These are phyloP conservation scores for Xenopus petersii DNA, from an alignment of 2,797 vertebrate species.

Conservation along the genomic window DNA sequence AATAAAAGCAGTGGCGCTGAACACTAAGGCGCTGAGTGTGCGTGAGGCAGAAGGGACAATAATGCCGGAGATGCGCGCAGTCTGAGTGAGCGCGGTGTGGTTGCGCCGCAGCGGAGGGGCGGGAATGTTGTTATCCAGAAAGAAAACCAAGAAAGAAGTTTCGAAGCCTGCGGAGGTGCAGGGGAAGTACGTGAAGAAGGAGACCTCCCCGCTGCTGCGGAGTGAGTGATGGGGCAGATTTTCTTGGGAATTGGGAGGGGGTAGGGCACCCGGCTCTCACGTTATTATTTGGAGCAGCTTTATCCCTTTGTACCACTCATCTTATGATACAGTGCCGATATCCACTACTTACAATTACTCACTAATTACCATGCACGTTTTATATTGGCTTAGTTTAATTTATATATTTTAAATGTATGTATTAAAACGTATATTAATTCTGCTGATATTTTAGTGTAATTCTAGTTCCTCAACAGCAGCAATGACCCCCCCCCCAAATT, in stretches of 20 bases:
- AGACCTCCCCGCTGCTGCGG: slow-evolving; percentile 90
- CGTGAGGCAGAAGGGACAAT: background rate
- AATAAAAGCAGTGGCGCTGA: no score
- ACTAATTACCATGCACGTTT: no score
- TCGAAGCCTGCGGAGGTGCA: slow-evolving; percentile 94
- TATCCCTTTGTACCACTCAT: no score
- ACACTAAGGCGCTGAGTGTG: background rate
- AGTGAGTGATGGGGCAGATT: slow-evolving; percentile 66
- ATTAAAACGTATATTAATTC: no score
- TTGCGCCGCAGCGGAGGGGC: slow-evolving; percentile 44
- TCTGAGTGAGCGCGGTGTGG: slow-evolving; percentile 16
- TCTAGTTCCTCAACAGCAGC: no score
- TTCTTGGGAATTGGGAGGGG: background rate
- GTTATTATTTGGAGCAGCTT: no score
- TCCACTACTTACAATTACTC: no score
- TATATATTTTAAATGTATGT: no score
- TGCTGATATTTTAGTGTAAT: no score
- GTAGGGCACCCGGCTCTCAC: background rate
- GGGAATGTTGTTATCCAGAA: slow-evolving; percentile 85
- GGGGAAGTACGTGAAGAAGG: slow-evolving; percentile 97
- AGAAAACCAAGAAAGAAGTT: slow-evolving; percentile 95
- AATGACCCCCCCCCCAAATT: no score
- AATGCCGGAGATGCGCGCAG: background rate
- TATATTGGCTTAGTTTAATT: no score
- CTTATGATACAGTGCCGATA: no score